Conservation (phyloP, 2,797 vertebrate genomes). For the Lithobates sylvaticus region DNA sequence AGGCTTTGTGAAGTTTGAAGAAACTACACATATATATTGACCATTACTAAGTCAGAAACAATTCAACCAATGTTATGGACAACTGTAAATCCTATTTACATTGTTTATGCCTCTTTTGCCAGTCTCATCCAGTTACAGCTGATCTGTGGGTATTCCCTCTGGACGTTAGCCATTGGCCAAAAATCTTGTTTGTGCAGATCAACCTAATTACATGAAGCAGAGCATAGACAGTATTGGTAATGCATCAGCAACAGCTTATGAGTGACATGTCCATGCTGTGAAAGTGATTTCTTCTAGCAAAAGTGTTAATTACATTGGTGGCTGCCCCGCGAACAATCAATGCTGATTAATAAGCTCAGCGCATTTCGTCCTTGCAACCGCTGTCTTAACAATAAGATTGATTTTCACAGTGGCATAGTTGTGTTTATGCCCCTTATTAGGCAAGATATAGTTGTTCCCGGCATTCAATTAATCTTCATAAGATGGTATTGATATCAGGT, state of each 20-base stretch:
- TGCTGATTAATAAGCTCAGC: slow-evolving; percentile 59
- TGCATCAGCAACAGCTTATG: slow-evolving; percentile 48
- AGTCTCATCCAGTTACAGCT: slow-evolving; percentile 39
- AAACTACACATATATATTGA: background rate
- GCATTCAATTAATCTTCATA: slow-evolving; percentile 35
- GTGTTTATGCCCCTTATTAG: slow-evolving; percentile 50
- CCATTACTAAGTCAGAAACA: background rate
- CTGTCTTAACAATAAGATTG: slow-evolving; percentile 56
- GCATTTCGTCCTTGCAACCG: slow-evolving; percentile 46
- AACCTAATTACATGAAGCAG: slow-evolving; percentile 53
- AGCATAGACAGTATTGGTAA: slow-evolving; percentile 35
- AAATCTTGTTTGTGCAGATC: slow-evolving; percentile 9
- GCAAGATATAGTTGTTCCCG: slow-evolving; percentile 36
- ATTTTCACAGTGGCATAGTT: slow-evolving; percentile 51
- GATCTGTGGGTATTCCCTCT: slow-evolving; percentile 34
- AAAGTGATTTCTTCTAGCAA: slow-evolving; percentile 60
- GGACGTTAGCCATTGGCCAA: slow-evolving; percentile 23
- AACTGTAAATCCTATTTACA: background rate
- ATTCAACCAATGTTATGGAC: background rate
- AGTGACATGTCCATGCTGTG: slow-evolving; percentile 54
- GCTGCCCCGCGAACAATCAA: slow-evolving; percentile 46
- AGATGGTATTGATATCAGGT: slow-evolving; percentile 34
- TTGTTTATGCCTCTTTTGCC: slow-evolving; percentile 19
- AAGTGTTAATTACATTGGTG: slow-evolving; percentile 60
- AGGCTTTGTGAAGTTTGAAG: no score